phyloP scores from a whole-genome alignment of 2,888 invertebrate genomes.

The Eulithis prunata region DNA sequence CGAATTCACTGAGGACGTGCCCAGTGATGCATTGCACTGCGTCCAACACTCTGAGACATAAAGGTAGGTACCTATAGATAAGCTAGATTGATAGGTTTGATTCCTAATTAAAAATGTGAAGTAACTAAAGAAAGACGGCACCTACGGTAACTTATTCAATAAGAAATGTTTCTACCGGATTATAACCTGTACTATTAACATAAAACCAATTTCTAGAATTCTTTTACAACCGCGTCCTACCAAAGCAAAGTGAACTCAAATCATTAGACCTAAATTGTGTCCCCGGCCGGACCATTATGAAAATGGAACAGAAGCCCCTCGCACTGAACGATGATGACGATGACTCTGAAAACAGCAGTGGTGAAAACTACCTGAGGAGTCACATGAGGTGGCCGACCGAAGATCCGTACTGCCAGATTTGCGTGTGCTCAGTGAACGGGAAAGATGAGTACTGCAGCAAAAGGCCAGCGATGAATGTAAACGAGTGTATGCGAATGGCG shows the following conservation, averaged over 20 bases:
- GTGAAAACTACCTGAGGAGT: slow-evolving; percentile 43
- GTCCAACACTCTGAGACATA: too few species aligned
- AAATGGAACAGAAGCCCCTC: slow-evolving; percentile 38
- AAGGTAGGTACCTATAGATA: too few species aligned
- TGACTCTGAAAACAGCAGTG: slow-evolving; percentile 4
- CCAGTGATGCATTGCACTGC: too few species aligned
- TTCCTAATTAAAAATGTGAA: too few species aligned
- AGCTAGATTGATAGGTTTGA: too few species aligned
- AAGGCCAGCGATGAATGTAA: slow-evolving; percentile 65
- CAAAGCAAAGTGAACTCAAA: slow-evolving; percentile 45
- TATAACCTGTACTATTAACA: background rate
- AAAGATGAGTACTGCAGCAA: slow-evolving; percentile 64
- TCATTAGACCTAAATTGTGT: slow-evolving; percentile 54
- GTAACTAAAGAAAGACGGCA: too few species aligned
- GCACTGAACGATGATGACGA: background rate
- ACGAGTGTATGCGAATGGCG: slow-evolving; percentile 66
- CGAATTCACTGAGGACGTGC: too few species aligned
- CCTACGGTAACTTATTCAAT: too few species aligned
- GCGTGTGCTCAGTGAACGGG: slow-evolving; percentile 67
- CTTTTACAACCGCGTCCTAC: slow-evolving; percentile 53
- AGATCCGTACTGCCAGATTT: slow-evolving; percentile 63
- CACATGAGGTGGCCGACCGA: slow-evolving; percentile 57
- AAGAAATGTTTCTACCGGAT: too few species aligned
- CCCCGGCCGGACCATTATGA: slow-evolving; percentile 68
- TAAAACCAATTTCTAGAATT: slow-evolving; percentile 58